Conservation (phyloP, 2,113 vertebrate genomes). For the Notarius lentiginosus region DNA sequence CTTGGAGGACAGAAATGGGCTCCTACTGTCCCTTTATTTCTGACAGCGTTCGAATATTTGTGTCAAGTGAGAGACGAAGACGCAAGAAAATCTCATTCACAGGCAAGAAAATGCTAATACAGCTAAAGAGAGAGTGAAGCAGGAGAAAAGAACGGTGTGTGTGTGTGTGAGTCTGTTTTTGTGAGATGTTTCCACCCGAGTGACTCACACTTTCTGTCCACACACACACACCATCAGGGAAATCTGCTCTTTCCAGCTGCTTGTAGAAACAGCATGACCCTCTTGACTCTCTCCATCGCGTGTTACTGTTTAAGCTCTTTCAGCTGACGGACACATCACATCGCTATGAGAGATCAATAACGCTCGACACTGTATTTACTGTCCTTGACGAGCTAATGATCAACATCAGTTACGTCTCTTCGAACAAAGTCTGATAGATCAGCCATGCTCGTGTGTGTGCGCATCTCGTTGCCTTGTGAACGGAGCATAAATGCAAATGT, state of each 20-base stretch:
- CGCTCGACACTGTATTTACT: background rate
- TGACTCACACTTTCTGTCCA: constrained; percentile 70
- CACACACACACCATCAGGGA: constrained; percentile 19
- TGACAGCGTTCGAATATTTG: background rate
- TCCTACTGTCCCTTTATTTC: too few species aligned
- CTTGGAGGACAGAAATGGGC: too few species aligned
- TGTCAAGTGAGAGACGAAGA: background rate
- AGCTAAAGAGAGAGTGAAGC: background rate
- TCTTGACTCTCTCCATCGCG: background rate
- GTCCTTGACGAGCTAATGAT: background rate
- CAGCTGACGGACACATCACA: too few species aligned
- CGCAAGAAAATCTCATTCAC: too few species aligned
- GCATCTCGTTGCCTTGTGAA: constrained; percentile 11
- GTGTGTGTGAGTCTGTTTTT: constrained; percentile 1
- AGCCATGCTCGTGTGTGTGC: background rate
- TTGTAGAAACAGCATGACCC: constrained; percentile 18
- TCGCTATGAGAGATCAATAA: background rate
- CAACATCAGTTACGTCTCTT: background rate
- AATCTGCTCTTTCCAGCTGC: constrained; percentile 18
- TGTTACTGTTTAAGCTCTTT: background rate
- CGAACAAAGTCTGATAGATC: background rate
- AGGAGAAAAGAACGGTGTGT: background rate
- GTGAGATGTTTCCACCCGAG: constrained; percentile 36
- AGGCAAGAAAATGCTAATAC: background rate
- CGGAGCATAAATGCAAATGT: too few species aligned